Conservation (phyloP, 2,888 invertebrate species). For the Hylaea fasciaria region DNA sequence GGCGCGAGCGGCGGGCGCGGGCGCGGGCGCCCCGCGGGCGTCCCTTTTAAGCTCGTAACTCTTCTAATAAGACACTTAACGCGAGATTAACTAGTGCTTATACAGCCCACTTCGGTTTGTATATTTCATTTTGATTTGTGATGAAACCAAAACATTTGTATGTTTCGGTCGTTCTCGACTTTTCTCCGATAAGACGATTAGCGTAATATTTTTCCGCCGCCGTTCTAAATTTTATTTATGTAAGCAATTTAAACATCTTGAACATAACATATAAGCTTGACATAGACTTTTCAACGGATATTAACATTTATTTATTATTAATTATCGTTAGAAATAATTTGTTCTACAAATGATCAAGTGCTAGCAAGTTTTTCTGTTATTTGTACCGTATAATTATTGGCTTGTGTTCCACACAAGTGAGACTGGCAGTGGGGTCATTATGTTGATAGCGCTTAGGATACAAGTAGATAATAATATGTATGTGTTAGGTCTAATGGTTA, state of each 20-base stretch:
- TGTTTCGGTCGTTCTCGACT: constrained; percentile 50
- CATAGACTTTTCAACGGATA: constrained; percentile 40
- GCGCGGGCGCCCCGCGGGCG: constrained; percentile 71
- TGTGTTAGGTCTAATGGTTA: not conserved
- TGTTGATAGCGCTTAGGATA: constrained; percentile 13
- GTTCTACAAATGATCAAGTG: constrained; percentile 62
- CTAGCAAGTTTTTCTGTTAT: constrained; percentile 56
- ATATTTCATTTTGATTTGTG: constrained; percentile 79
- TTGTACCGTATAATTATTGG: constrained; percentile 41
- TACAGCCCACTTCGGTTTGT: constrained; percentile 68
- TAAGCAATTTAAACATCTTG: constrained; percentile 40
- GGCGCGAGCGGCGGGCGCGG: constrained; percentile 48
- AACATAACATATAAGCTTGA: constrained; percentile 38
- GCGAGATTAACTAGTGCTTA: constrained; percentile 74
- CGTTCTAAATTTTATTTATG: constrained; percentile 46
- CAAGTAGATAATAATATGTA: constrained; percentile 1
- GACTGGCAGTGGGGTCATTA: constrained; percentile 16
- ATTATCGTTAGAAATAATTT: constrained; percentile 61
- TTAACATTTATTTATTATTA: constrained; percentile 44
- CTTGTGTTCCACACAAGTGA: constrained; percentile 27
- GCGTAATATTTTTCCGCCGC: constrained; percentile 59
- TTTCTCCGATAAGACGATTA: constrained; percentile 67
- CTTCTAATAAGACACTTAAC: constrained; percentile 79
- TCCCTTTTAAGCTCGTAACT: constrained; percentile 76
- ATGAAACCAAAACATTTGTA: constrained; percentile 65